Percentiles rank a stretch among this genome's conserved stretches.
These are phyloP conservation scores for Alectoris magna DNA, from an alignment of 2,797 vertebrate species.

Conservation along the genomic window DNA sequence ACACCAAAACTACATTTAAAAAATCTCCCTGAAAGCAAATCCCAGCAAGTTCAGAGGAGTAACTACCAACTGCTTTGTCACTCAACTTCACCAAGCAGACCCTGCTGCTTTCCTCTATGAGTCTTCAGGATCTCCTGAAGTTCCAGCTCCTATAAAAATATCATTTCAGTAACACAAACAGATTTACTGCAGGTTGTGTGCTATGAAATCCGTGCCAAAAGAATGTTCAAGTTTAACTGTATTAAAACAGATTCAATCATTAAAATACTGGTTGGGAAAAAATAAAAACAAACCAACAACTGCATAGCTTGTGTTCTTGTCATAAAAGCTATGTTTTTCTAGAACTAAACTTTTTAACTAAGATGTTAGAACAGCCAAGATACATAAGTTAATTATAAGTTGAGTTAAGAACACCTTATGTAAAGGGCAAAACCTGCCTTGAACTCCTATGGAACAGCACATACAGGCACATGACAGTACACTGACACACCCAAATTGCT, in stretches of 20 bases:
- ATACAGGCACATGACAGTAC: background rate
- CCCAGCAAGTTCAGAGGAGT: background rate
- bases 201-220: background rate
- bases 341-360: background rate
- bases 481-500: background rate
- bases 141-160: background rate
- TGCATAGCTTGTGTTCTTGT: background rate
- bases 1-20: background rate
- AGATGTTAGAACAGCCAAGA: background rate
- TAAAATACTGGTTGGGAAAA: background rate
- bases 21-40: background rate
- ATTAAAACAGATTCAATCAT: background rate
- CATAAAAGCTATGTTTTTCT: accelerated
- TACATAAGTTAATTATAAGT: slow-evolving; percentile 5
- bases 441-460: background rate
- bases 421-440: background rate
- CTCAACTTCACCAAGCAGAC: background rate
- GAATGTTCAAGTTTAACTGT: background rate
- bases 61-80: background rate
- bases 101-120: background rate
- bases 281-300: background rate
- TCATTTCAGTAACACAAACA: background rate
- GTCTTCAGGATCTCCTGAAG: background rate
- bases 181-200: background rate
- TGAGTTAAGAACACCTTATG: background rate